Evolutionary conservation across 2,888 invertebrate species (phyloP), one percentile per base, ranked within the genome.

Genomic region (Tiliacea aurago): DNA sequence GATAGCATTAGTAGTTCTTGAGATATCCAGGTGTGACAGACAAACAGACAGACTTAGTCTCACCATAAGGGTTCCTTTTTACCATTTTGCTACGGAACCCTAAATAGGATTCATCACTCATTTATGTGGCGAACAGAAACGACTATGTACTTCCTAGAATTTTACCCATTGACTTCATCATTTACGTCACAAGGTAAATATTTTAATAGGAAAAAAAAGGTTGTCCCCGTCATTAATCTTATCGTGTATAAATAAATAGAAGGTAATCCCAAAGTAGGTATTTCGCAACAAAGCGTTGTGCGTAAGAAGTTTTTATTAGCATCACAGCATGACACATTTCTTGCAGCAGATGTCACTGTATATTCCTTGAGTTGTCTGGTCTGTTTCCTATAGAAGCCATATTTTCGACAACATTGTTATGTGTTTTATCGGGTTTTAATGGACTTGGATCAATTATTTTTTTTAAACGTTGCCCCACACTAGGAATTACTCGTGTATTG

Each of bases 261-360:
- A n/a, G 72, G 59, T 59, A 65, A 49, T 72, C 53, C 59, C 1
- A n/a, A 64, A 49, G 45, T 41, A 58, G 18, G 20, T 37, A 13
- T 62, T 41, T 62, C 20, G n/a, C n/a, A 13, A 41, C 51, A 55
- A 33, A 61, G 61, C 15, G 13, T n/a, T 9, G 41, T 51, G 51
- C 51, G 51, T 65, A 65, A 77, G 41, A 61, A 55, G 55, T 61
- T 72, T 78, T 78, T 45, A 71, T 61, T 45, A 13, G 55, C 23
- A 47, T 75, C 76, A 76, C 33, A n/a, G 58, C n/a, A 51, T 70
- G 70, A 77, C 77, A 78, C 76, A 78, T 78, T 71, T 47, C 28
- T 56, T 51, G 61, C n/a, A 18, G 61, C 65, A 65, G 61, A 77
- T 78, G 72, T 55, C 37, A 28, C 58, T 49, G 33, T 43, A 28